phyloP scores from a whole-genome alignment of 1,140 invertebrate species.

The Cotesia glomerata region DNA sequence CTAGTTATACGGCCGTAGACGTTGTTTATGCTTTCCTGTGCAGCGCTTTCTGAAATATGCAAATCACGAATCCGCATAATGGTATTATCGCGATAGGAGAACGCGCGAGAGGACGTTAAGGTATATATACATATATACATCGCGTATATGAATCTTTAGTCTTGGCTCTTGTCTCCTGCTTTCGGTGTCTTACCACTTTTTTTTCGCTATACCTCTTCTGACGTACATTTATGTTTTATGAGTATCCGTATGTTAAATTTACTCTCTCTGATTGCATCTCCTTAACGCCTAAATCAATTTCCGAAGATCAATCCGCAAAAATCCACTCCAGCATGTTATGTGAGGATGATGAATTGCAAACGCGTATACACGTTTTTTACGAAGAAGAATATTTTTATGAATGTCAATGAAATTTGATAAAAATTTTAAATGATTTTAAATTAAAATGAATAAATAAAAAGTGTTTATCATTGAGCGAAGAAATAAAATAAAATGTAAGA shows the following conservation, averaged over 20 bases:
- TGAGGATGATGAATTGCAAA: too few relatives aligned
- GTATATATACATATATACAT: conserved; percentile 3
- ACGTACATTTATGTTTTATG: neutral
- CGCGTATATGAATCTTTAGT: conserved; percentile 1
- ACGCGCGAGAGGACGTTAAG: conserved; percentile 20
- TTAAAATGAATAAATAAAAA: neutral
- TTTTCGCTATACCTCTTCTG: neutral
- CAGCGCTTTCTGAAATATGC: conserved; percentile 58
- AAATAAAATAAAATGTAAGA: neutral
- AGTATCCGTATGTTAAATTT: neutral
- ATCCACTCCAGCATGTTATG: too few relatives aligned
- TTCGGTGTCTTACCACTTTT: conserved; percentile 5
- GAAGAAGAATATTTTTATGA: too few relatives aligned
- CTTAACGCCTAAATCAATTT: neutral
- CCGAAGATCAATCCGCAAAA: too few relatives aligned
- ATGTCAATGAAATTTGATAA: too few relatives aligned
- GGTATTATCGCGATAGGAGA: conserved; percentile 52
- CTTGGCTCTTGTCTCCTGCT: conserved; percentile 2
- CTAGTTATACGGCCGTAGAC: conserved; percentile 42
- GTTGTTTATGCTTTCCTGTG: conserved; percentile 60
- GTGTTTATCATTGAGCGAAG: neutral
- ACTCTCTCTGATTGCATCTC: neutral
- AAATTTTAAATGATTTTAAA: too few relatives aligned
- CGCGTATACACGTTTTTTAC: too few relatives aligned
- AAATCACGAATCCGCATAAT: conserved; percentile 58